Percentiles rank a stretch among this genome's conserved stretches.
Evolutionary conservation across 2,113 vertebrate genomes (phyloP).

Genomic region (Typhlomys cinereus): DNA sequence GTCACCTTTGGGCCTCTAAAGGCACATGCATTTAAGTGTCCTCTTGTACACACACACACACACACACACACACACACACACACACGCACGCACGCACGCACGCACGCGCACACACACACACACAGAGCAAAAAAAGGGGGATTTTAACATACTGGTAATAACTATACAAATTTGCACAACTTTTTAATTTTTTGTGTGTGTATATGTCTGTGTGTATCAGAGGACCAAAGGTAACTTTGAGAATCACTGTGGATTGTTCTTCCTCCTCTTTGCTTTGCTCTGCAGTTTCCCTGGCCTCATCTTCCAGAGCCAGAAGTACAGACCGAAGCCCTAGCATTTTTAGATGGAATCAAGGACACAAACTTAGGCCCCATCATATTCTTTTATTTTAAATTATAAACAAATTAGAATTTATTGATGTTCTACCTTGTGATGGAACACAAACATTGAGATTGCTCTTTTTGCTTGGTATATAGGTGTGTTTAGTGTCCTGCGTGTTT

Average conservation of each 20-base stretch:
- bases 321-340: too few species aligned
- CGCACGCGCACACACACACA: too few species aligned
- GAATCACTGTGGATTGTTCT: background rate
- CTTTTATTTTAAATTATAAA: background rate
- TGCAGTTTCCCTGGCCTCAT: too few species aligned
- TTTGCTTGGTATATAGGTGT: background rate
- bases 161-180: background rate
- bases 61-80: too few species aligned
- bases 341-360: background rate
- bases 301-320: too few species aligned
- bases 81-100: too few species aligned
- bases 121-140: too few species aligned
- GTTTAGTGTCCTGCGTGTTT: too few species aligned
- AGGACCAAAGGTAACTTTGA: background rate
- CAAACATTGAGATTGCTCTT: background rate
- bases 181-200: background rate
- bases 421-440: background rate
- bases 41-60: too few species aligned
- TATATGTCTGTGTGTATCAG: background rate
- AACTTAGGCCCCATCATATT: background rate
- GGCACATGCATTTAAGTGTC: too few species aligned
- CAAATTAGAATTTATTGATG: background rate
- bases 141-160: background rate
- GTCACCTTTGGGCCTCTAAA: too few species aligned
- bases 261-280: background rate